These are phyloP conservation scores for Branchipolynoe longqiensis DNA, from an alignment of 2,888 invertebrate genomes.

Conservation along the genomic window DNA sequence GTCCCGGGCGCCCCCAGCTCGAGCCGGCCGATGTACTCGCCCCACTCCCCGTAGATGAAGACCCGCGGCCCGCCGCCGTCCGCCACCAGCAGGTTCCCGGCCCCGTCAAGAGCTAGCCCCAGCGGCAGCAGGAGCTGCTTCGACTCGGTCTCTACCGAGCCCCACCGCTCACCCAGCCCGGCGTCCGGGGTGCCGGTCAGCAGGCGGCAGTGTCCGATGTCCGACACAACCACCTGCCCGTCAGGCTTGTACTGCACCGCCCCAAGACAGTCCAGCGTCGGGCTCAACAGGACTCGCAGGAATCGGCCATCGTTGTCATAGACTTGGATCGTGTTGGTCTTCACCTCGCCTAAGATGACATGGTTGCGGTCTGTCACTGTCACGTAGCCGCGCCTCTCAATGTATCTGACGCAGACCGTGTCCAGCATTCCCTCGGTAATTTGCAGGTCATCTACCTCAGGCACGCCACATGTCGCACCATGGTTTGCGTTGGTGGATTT, in stretches of 20 bases:
- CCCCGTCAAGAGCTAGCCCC: slow-evolving; percentile 9
- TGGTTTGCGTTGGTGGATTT: background rate
- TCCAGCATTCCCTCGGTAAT: background rate
- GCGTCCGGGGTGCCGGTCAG: background rate
- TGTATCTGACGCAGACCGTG: background rate
- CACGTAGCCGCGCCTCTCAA: slow-evolving; percentile 31
- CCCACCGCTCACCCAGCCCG: slow-evolving; percentile 13
- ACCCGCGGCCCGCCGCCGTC: slow-evolving; percentile 35
- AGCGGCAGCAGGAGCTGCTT: slow-evolving; percentile 32
- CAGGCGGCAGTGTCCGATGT: slow-evolving; percentile 21
- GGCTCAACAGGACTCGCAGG: slow-evolving; percentile 5
- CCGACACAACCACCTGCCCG: slow-evolving; percentile 11
- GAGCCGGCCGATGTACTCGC: background rate
- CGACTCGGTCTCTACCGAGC: slow-evolving; percentile 18
- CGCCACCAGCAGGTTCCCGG: slow-evolving; percentile 19
- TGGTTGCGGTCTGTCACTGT: background rate
- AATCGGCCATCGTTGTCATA: slow-evolving; percentile 28
- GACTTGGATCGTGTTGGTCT: background rate
- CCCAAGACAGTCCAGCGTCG: slow-evolving; percentile 34
- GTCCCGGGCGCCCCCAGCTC: background rate
- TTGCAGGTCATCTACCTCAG: background rate
- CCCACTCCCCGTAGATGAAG: slow-evolving; percentile 30
- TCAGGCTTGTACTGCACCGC: slow-evolving; percentile 22
- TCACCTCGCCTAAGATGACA: slow-evolving; percentile 15
- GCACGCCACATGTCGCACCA: background rate